A percentile compares a stretch with the other conserved stretches of the same genome.
These are phyloP conservation scores for Pristionchus entomophagus DNA, from an alignment of 2,888 invertebrate genomes.

Conservation along the genomic window DNA sequence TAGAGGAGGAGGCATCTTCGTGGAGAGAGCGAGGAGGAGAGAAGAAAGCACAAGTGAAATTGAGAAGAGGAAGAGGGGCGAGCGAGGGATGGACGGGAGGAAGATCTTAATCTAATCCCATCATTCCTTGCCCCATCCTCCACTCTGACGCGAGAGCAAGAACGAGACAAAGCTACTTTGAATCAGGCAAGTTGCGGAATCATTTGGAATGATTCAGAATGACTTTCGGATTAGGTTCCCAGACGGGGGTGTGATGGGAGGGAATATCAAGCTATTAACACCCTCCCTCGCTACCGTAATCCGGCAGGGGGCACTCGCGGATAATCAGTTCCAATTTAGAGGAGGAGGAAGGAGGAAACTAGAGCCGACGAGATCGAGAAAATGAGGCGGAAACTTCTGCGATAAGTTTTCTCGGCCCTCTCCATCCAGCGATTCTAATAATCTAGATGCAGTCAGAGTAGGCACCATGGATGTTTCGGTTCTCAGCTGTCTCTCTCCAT, in stretches of 20 bases:
- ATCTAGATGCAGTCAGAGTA: not conserved
- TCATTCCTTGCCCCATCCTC: conserved; percentile 25
- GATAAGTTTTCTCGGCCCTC: not conserved
- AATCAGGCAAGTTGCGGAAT: no score
- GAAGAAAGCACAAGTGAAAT: conserved; percentile 44
- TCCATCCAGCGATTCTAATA: not conserved
- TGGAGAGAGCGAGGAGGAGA: no score
- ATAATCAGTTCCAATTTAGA: conserved; percentile 12
- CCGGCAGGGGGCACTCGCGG: not conserved
- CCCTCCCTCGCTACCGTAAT: not conserved
- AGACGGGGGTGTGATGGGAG: not conserved
- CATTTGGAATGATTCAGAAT: no score
- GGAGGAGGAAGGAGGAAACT: not conserved
- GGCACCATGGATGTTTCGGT: no score
- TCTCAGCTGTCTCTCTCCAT: no score
- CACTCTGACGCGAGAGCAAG: not conserved
- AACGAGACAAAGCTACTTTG: not conserved
- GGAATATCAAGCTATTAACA: not conserved
- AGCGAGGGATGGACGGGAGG: conserved; percentile 48
- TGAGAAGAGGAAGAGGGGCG: conserved; percentile 30
- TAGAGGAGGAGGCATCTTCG: conserved; percentile 26
- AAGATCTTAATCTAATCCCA: conserved; percentile 42
- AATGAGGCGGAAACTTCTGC: no score
- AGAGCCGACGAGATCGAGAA: not conserved
- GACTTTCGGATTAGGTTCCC: no score